Evolutionary conservation across 2,113 vertebrate species (phyloP).

Genomic region (Pluvianellus socialis): DNA sequence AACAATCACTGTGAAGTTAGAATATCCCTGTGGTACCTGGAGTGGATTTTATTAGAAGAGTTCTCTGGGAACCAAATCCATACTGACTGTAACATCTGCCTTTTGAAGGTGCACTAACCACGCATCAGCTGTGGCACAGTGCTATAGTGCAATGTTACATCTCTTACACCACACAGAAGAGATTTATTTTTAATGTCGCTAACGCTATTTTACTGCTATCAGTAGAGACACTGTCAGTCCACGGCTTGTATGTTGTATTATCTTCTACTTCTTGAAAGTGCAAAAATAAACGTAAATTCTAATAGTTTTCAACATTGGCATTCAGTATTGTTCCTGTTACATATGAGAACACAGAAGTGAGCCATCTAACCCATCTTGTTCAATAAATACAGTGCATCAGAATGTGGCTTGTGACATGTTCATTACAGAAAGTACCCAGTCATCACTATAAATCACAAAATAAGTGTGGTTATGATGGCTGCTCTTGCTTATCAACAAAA

Average conservation of each 20-base stretch:
- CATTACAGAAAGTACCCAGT: neutral
- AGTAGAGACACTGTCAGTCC: neutral
- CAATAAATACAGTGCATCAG: neutral
- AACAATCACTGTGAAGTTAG: neutral
- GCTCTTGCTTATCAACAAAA: neutral
- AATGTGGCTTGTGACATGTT: neutral
- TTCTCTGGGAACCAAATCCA: neutral
- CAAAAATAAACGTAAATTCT: neutral
- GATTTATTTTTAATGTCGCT: neutral
- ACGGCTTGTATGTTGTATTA: neutral
- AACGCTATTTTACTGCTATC: neutral
- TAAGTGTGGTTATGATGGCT: neutral
- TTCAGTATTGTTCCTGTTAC: neutral
- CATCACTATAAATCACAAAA: neutral
- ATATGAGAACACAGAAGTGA: neutral
- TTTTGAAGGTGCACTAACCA: neutral
- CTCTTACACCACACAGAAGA: neutral
- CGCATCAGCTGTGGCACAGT: neutral
- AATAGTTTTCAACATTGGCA: neutral
- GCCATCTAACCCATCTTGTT: neutral
- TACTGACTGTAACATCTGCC: neutral
- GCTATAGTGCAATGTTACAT: neutral
- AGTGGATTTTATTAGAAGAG: neutral
- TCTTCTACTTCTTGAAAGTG: neutral
- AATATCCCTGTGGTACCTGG: neutral